phyloP scores from a whole-genome alignment of 1,140 invertebrate genomes.

The Xylocopa sonorina region DNA sequence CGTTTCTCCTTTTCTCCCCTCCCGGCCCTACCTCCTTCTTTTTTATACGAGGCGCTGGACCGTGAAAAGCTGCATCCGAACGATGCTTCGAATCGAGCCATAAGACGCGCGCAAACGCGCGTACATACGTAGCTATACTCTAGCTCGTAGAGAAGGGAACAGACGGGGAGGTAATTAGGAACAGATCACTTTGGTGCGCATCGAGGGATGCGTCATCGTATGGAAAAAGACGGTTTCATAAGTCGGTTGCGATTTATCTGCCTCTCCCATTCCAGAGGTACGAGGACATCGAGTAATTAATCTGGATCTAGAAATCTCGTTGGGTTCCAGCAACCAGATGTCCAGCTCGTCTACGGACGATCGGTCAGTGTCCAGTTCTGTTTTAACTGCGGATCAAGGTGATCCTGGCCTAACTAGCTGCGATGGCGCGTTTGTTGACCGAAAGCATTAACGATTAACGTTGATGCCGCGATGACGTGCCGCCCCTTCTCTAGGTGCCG shows the following conservation, averaged over 20 bases:
- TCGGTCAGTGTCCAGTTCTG: constrained; percentile 74
- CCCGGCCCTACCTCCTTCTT: not conserved
- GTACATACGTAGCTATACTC: no score
- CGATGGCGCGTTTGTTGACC: constrained; percentile 62
- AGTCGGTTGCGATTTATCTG: constrained; percentile 66
- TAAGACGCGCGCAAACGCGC: no score
- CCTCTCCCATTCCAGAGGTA: constrained; percentile 38
- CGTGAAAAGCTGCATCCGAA: no score
- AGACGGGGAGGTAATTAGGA: no score
- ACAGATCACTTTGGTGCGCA: no score
- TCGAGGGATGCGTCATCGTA: no score
- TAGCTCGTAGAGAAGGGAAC: no score
- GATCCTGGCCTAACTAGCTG: constrained; percentile 59
- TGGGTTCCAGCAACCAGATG: constrained; percentile 66
- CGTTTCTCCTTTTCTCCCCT: constrained; percentile 22
- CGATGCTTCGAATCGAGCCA: no score
- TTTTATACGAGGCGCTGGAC: not conserved
- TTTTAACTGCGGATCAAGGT: constrained; percentile 74
- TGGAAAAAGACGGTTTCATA: constrained; percentile 31
- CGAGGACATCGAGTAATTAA: constrained; percentile 70
- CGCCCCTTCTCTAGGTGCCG: no score
- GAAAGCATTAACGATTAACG: constrained; percentile 61
- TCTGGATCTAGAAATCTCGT: constrained; percentile 61
- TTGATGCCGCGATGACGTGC: no score
- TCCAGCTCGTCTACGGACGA: constrained; percentile 64